phyloP scores from a whole-genome alignment of 2,113 vertebrate species.

The Trochalopteron elliotii region DNA sequence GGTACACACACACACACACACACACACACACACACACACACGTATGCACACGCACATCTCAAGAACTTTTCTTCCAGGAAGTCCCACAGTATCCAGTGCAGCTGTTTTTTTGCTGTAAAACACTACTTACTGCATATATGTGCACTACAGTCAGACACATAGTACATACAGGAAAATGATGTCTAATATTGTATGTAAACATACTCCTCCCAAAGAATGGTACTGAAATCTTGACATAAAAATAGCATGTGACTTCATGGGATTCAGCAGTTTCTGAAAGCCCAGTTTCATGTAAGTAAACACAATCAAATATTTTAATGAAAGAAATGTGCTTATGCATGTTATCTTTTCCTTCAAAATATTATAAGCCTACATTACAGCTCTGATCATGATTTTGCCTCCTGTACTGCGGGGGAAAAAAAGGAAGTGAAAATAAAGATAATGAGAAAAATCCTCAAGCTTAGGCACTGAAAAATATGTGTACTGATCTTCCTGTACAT shows the following conservation, averaged over 20 bases:
- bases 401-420: fast-evolving
- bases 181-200: neutral
- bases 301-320: neutral
- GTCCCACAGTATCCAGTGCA: neutral
- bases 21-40: too few relatives aligned
- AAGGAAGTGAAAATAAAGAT: neutral
- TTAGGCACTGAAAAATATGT: neutral
- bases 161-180: neutral
- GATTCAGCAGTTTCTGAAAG: neutral
- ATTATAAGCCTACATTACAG: neutral
- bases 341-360: neutral
- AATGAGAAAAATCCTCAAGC: neutral
- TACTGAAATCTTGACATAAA: neutral
- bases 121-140: neutral
- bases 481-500: neutral
- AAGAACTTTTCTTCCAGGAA: neutral
- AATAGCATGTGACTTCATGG: neutral
- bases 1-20: too few relatives aligned
- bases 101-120: neutral
- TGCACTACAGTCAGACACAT: neutral
- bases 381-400: neutral
- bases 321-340: neutral
- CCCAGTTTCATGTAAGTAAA: neutral
- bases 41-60: neutral
- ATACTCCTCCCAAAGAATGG: neutral